A percentile compares a stretch with the other conserved stretches of the same genome.
Conservation (phyloP, 2,113 vertebrate species). For the Xiphophorus maculatus region DNA sequence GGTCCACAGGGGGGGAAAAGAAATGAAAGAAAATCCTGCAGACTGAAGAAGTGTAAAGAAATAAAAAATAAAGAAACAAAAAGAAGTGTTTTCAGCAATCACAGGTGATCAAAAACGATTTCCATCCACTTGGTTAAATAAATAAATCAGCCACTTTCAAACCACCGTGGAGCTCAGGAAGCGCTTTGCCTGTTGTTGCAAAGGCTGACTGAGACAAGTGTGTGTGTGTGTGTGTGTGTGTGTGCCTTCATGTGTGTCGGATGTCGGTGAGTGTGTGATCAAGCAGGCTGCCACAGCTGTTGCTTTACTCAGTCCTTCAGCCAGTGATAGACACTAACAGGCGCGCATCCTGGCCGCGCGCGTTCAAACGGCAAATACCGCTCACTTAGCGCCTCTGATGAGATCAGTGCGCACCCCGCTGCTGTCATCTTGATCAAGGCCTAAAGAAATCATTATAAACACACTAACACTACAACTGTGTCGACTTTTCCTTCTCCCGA, state of each 20-base stretch:
- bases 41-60: not conserved
- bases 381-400: slow-evolving; percentile 54
- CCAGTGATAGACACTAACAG: slow-evolving; percentile 63
- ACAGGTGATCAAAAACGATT: slow-evolving; percentile 21
- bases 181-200: slow-evolving; percentile 32
- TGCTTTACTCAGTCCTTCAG: slow-evolving; percentile 63
- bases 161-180: not conserved
- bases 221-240: slow-evolving; percentile 52
- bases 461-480: not conserved
- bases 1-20: not conserved
- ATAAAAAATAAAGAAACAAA: not conserved
- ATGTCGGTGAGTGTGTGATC: slow-evolving; percentile 49
- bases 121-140: not conserved
- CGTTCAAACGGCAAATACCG: slow-evolving; percentile 39
- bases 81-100: slow-evolving; percentile 3
- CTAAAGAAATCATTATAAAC: slow-evolving; percentile 24
- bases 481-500: not conserved
- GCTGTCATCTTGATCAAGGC: not conserved
- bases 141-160: not conserved
- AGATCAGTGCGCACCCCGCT: slow-evolving; percentile 19
- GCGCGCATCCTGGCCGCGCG: slow-evolving; percentile 14
- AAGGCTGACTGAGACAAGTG: slow-evolving; percentile 29
- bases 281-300: slow-evolving; percentile 66
- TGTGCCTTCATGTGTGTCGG: slow-evolving; percentile 36
- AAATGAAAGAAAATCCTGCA: slow-evolving; percentile 12